Evolutionary conservation across 2,797 vertebrate species (phyloP), one percentile per base, ranked within the genome.

Genomic region (Helicolenus hilgendorfi): DNA sequence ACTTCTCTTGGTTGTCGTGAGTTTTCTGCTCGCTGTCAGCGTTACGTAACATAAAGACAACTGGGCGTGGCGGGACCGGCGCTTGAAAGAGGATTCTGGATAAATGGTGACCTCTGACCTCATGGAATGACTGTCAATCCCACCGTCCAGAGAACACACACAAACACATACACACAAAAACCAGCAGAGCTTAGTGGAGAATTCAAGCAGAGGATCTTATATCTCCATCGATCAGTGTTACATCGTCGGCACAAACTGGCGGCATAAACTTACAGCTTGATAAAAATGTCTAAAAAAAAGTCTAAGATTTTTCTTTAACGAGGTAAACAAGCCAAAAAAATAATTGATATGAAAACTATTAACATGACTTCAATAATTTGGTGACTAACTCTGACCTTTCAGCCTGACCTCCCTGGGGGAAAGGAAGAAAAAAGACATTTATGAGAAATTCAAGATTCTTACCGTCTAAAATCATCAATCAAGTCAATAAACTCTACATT

Each of bases 101-200:
- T 78, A 63, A 81, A 79, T 29, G 60, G n/a, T 74, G 84, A 85
- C 83, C 77, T 91, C 24, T 92, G 83, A 92, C 87, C 79, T 71
- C 3, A 11, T 7, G 13, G 53, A 63, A 85, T 81, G 26, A 80
- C 27, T 22, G 75, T 72, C 58, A 45, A 68, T 74, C 64, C 64
- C 56, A 22, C 27, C 1, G 2, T 41, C 60, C 70, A 71, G 73
- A 87, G 38, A 33, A 63, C 55, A 35, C 49, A 53, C 55, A 49
- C 80, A 84, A 35, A 83, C 45, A 73, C 33, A 73, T 4, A n/a
- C 58, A 72, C 20, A 38, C 26, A 45, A n/a, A 77, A 60, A 68
- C 33, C 60, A 83, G 55, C 11, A 15, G 24, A 62, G 79, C 67
- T 89, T 71, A 81, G 69, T 11, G 55, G 38, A 76, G 38, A 58